These are phyloP conservation scores for Macrophya alboannulata DNA, from an alignment of 2,888 invertebrate species.

Conservation along the genomic window DNA sequence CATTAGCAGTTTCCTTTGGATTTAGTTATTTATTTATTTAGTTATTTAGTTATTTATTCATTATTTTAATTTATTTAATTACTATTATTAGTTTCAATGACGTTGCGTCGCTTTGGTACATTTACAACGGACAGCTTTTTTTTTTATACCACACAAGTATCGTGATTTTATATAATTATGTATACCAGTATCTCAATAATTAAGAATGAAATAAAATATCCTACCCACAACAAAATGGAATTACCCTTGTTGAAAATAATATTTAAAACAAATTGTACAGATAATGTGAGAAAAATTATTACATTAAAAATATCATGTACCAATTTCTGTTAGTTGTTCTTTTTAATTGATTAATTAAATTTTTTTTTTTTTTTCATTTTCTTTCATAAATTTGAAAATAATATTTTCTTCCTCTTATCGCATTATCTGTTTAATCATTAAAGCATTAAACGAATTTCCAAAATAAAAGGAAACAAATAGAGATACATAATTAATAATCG, in stretches of 20 bases:
- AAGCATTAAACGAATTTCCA: not conserved
- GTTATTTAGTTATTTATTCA: slow-evolving; percentile 43
- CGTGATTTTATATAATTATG: not conserved
- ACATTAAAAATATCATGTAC: not conserved
- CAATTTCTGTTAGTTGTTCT: too few relatives aligned
- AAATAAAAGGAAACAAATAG: not conserved
- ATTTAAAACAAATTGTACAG: not conserved
- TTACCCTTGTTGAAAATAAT: not conserved
- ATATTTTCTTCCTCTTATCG: not conserved
- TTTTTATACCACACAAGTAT: slow-evolving; percentile 63
- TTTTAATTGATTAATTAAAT: too few relatives aligned
- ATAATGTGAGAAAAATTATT: not conserved
- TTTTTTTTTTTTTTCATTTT: too few relatives aligned
- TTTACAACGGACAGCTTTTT: slow-evolving; percentile 75
- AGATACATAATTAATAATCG: not conserved
- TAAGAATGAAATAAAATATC: not conserved
- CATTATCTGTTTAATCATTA: not conserved
- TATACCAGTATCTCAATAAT: slow-evolving; percentile 52
- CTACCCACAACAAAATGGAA: not conserved
- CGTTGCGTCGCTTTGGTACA: slow-evolving; percentile 77
- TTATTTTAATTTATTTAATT: slow-evolving; percentile 54
- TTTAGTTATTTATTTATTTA: slow-evolving; percentile 51
- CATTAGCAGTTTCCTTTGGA: slow-evolving; percentile 66
- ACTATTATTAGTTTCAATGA: slow-evolving; percentile 65
- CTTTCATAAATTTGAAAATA: not conserved